Conservation (phyloP, 2,113 vertebrate species). For the Ictidomys tridecemlineatus region DNA sequence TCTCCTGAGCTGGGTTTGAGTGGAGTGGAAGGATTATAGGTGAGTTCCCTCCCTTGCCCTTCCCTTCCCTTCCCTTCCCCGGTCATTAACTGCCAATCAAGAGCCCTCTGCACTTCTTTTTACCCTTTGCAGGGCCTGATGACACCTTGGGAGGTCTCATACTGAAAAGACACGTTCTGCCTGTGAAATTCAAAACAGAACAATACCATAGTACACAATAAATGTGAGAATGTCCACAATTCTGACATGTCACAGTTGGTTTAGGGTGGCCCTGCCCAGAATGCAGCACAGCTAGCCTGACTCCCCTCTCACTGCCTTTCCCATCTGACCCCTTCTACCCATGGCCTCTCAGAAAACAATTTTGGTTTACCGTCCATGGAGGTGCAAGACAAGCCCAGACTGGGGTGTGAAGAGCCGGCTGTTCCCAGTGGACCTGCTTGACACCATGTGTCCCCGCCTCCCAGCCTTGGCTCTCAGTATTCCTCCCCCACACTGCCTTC, state of each 20-base stretch:
- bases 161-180: background rate
- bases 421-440: background rate
- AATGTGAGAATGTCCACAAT: background rate
- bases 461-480: background rate
- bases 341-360: background rate
- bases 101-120: background rate
- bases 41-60: background rate
- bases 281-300: background rate
- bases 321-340: background rate
- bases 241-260: background rate
- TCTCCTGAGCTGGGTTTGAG: background rate
- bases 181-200: background rate
- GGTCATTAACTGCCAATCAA: background rate
- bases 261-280: background rate
- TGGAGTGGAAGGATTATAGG: background rate
- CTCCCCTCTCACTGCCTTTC: background rate
- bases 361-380: background rate
- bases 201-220: background rate
- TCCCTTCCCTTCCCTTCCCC: background rate
- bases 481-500: background rate
- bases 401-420: background rate
- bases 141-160: background rate
- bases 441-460: background rate
- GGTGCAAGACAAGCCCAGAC: background rate
- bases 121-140: no score